Conservation (phyloP, 2,113 vertebrate species). For the Notarius lentiginosus region DNA sequence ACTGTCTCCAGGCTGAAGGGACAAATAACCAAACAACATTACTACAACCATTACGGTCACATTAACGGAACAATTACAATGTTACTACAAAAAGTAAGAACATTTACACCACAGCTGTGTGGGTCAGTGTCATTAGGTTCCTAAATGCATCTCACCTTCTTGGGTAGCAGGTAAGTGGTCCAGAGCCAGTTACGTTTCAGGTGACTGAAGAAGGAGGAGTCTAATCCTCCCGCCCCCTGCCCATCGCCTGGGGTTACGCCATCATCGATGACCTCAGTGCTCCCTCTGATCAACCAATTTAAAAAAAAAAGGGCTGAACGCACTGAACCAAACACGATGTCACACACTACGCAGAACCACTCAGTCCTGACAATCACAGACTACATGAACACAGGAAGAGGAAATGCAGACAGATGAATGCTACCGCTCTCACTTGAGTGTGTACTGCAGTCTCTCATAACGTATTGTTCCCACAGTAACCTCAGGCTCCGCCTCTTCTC, state of each 20-base stretch:
- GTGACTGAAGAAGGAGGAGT: conserved; percentile 90
- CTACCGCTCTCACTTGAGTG: conserved; percentile 19
- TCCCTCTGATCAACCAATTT: conserved; percentile 72
- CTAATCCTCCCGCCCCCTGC: conserved; percentile 86
- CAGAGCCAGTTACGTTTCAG: conserved; percentile 97
- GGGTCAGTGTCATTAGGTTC: background rate
- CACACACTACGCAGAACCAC: background rate
- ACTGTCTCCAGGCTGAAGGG: conserved; percentile 64
- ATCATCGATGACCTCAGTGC: conserved; percentile 79
- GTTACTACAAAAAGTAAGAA: background rate
- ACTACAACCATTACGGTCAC: background rate
- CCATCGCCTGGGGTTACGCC: conserved; percentile 85
- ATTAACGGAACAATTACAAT: background rate
- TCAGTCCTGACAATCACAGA: background rate
- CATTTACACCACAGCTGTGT: too few relatives aligned
- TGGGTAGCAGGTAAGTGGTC: conserved; percentile 86
- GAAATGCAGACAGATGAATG: background rate
- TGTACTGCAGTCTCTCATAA: conserved; percentile 26
- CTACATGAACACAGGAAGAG: background rate
- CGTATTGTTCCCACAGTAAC: background rate
- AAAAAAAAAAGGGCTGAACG: background rate
- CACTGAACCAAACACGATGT: background rate
- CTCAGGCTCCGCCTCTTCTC: conserved; percentile 2
- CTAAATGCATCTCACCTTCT: conserved; percentile 67
- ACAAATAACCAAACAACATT: conserved; percentile 34